These are phyloP conservation scores for Pachliopta kotzebuea DNA, from an alignment of 2,888 invertebrate species.

Conservation along the genomic window DNA sequence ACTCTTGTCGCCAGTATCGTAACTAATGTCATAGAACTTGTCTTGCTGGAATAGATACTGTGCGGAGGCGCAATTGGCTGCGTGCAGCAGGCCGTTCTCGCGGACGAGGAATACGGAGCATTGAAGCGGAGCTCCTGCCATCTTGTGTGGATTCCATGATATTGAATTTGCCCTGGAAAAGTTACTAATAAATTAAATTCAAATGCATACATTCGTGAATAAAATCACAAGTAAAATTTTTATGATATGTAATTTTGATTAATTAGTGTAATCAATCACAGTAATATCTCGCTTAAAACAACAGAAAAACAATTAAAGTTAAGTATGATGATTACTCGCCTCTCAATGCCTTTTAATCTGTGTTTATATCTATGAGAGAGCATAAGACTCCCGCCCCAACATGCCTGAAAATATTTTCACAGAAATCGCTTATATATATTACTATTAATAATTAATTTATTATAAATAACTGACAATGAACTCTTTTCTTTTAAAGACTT, in stretches of 20 bases:
- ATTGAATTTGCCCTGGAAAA: slow-evolving; percentile 85
- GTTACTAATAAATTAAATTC: not conserved
- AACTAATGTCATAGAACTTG: slow-evolving; percentile 89
- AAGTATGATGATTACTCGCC: slow-evolving; percentile 61
- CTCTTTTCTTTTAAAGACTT: too few relatives aligned
- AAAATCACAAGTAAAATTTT: too few relatives aligned
- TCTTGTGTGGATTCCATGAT: slow-evolving; percentile 93
- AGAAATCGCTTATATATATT: too few relatives aligned
- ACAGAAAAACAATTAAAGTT: too few relatives aligned
- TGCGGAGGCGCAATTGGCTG: slow-evolving; percentile 86
- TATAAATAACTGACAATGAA: too few relatives aligned
- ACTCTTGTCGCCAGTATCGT: slow-evolving; percentile 93
- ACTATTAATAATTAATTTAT: too few relatives aligned
- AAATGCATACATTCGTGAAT: too few relatives aligned
- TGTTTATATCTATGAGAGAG: slow-evolving; percentile 83
- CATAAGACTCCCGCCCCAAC: slow-evolving; percentile 88
- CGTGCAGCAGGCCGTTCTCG: slow-evolving; percentile 81
- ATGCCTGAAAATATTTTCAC: slow-evolving; percentile 78
- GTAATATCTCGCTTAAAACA: too few relatives aligned
- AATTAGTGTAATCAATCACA: too few relatives aligned
- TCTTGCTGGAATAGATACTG: slow-evolving; percentile 91
- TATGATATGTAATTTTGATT: too few relatives aligned
- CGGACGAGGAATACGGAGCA: slow-evolving; percentile 86
- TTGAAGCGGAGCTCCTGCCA: slow-evolving; percentile 89
- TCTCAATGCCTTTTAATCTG: slow-evolving; percentile 83